Percentiles rank a stretch among this genome's conserved stretches.
These are phyloP conservation scores for Halesus radiatus DNA, from an alignment of 1,140 invertebrate genomes.

Conservation along the genomic window DNA sequence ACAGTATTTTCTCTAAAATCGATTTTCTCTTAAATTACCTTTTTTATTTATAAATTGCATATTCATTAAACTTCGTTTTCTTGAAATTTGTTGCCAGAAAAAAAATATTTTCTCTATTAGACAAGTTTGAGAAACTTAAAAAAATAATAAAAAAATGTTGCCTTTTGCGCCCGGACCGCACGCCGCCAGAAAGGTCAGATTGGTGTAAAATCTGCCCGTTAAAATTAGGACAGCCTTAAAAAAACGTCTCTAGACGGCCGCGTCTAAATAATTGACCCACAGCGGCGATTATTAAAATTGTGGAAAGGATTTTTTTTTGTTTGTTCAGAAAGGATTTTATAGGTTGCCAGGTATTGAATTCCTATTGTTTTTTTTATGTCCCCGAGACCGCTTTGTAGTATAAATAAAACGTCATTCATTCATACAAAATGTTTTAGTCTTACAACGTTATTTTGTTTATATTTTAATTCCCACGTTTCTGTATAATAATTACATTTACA, in stretches of 20 bases:
- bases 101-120: background rate
- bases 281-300: constrained; percentile 55
- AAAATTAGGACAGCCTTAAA: constrained; percentile 55
- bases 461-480: no score
- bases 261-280: constrained; percentile 55
- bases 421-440: background rate
- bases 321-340: constrained; percentile 31
- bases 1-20: no score
- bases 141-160: constrained; percentile 25
- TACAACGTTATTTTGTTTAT: no score
- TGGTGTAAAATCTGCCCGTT: constrained; percentile 56
- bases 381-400: constrained; percentile 15
- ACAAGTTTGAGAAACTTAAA: constrained; percentile 1
- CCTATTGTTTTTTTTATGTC: constrained; percentile 47
- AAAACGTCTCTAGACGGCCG: constrained; percentile 38
- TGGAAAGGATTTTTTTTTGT: constrained; percentile 53
- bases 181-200: constrained; percentile 50
- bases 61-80: background rate
- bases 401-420: constrained; percentile 8
- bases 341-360: constrained; percentile 48
- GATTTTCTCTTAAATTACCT: no score
- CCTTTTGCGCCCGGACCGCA: constrained; percentile 50
- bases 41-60: background rate
- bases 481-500: no score
- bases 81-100: background rate